Evolutionary conservation across 2,113 vertebrate genomes (phyloP).

Genomic region (Myrmophylax atrothorax): DNA sequence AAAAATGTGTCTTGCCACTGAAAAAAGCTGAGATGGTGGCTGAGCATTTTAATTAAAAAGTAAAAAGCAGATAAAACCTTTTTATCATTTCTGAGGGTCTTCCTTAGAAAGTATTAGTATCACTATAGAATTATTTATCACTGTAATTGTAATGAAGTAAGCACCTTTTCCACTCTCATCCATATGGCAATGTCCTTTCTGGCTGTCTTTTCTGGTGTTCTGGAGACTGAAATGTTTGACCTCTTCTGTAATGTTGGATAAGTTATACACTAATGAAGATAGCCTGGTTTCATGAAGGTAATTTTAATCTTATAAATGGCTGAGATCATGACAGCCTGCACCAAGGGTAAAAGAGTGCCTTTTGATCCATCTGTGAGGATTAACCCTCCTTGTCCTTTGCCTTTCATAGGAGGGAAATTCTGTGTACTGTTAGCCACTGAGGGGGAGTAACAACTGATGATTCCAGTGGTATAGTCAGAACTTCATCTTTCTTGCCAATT

Average conservation of each 20-base stretch:
- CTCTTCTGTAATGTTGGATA: background rate
- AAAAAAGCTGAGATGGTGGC: background rate
- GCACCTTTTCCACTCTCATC: background rate
- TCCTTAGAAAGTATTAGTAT: background rate
- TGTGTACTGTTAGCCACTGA: background rate
- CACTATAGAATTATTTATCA: background rate
- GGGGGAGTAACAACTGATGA: background rate
- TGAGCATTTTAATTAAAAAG: background rate
- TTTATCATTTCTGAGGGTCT: background rate
- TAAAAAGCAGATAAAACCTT: background rate
- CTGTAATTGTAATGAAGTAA: background rate
- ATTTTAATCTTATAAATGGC: background rate
- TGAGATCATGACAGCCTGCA: background rate
- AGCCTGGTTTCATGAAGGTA: background rate
- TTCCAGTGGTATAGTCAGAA: background rate
- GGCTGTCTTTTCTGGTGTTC: rapidly evolving
- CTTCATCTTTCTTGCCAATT: background rate
- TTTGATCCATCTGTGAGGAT: background rate
- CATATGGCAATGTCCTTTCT: background rate
- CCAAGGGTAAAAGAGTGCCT: background rate
- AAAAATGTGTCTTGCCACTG: background rate
- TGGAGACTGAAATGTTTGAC: background rate
- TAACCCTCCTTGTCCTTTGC: background rate
- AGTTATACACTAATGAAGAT: background rate
- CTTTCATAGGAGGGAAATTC: background rate